phyloP scores from a whole-genome alignment of 2,113 vertebrate genomes.

The Cyphomyrus plagiostoma region DNA sequence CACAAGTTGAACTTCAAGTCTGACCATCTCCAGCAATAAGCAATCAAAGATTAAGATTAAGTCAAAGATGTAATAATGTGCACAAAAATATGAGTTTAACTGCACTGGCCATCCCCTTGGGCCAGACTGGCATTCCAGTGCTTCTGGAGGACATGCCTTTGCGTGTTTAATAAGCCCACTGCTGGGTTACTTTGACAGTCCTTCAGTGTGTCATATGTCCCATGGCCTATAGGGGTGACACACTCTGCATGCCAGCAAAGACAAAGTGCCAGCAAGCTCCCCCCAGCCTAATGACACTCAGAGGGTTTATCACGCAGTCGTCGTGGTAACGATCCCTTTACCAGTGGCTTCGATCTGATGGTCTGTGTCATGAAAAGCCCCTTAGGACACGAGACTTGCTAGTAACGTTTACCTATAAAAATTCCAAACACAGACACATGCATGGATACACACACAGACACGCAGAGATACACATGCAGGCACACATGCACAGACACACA shows the following conservation, averaged over 20 bases:
- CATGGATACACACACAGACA: background rate
- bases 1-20: background rate
- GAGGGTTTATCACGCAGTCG: background rate
- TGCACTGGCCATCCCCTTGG: conserved; percentile 1
- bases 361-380: background rate
- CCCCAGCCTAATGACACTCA: background rate
- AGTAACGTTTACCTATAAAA: background rate
- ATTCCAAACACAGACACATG: background rate
- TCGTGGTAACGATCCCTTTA: background rate
- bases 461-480: background rate
- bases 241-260: background rate
- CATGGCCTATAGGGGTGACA: background rate
- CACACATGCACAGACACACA: background rate
- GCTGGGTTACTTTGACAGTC: background rate
- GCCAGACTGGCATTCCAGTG: background rate
- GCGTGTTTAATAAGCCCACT: background rate
- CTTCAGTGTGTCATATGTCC: background rate
- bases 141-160: background rate
- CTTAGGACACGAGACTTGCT: background rate
- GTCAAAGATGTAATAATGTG: background rate
- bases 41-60: background rate
- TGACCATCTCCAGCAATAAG: background rate
- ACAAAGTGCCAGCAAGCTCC: background rate
- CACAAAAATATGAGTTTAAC: background rate
- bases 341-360: background rate